Evolutionary conservation across 2,888 invertebrate species (phyloP).

Genomic region (Alcis repandata): DNA sequence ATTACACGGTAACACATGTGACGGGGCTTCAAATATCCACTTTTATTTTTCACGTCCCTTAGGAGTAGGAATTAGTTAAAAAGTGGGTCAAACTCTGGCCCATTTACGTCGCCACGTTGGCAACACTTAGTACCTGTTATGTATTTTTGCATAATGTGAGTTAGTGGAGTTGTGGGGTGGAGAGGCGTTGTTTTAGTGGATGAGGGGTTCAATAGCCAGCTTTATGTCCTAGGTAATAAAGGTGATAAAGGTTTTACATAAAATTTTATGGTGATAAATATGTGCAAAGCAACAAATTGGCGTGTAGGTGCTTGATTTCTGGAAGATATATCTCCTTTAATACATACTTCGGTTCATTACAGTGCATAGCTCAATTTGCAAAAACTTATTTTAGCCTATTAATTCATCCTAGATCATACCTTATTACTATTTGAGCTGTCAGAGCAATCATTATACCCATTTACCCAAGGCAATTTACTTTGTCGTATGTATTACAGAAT

Average conservation of each 20-base stretch:
- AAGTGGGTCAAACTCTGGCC: conserved; percentile 70
- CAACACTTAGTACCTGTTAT: conserved; percentile 44
- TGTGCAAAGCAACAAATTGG: no score
- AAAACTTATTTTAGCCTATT: no score
- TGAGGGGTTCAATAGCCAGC: neutral
- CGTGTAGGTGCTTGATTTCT: no score
- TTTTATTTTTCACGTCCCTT: conserved; percentile 62
- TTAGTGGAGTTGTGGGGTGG: conserved; percentile 33
- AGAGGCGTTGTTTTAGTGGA: neutral
- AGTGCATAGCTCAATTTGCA: no score
- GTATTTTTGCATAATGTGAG: conserved; percentile 58
- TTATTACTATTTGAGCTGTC: no score
- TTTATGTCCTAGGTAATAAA: neutral
- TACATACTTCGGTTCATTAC: no score
- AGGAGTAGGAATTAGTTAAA: conserved; percentile 71
- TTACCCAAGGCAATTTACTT: no score
- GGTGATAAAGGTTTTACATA: neutral
- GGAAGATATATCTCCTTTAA: no score
- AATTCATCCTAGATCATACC: no score
- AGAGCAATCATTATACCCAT: no score
- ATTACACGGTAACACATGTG: conserved; percentile 49
- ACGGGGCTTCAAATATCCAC: conserved; percentile 49
- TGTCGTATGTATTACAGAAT: no score
- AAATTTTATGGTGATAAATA: no score
- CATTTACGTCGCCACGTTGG: conserved; percentile 39